Base-by-base conservation (phyloP, 2,888 invertebrate species). In the Spisula solida region DNA sequence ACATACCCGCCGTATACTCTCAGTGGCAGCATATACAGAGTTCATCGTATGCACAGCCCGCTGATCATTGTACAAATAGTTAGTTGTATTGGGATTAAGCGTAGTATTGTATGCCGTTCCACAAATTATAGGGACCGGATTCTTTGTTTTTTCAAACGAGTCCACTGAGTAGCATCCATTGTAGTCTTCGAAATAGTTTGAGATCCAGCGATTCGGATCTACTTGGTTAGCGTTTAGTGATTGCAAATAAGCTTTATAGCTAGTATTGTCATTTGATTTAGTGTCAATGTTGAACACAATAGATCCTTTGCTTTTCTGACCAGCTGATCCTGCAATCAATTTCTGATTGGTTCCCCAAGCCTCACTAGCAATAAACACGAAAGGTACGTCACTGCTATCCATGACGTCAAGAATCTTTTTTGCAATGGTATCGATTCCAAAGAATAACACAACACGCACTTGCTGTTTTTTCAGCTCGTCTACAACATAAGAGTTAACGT, bases 311-410 rank as follows among this genome's bases (percentile, higher is more conserved):
- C 94, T 93, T n/a, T 80, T 89, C 29, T 91, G 86, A 0, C 93
- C 94, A 1, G 90, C 48, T 0, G 86, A 83, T 4, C 84, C 88
- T 18, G 82, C 56, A 12, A 95, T 60, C 18, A 95, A 81, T 5
- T 89, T 75, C 1, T 47, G 29, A 78, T 91, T 93, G 0, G 92
- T 92, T n/a, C 95, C 95, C 95, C 95, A 95, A 0, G 94, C 93
- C 81, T 95, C 95, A 83, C 95, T 94, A 25, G 94, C 94, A n/a
- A 95, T 89, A 51, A 95, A 95, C 34, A 93, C 90, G 25, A 93
- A 88, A 10, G 90, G 87, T 41, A 51, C 41, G 34, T 82, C 25
- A 10, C 48, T 31, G 25, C 82, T 75, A 31, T 86, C 41, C 29
- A 93, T 91, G 18, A 91, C 91, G 10, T 92, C 88, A 10, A 95